Evolutionary conservation across 1,140 invertebrate species (phyloP), one percentile per base, ranked within the genome.

Genomic region (Amphibalanus amphitrite): DNA sequence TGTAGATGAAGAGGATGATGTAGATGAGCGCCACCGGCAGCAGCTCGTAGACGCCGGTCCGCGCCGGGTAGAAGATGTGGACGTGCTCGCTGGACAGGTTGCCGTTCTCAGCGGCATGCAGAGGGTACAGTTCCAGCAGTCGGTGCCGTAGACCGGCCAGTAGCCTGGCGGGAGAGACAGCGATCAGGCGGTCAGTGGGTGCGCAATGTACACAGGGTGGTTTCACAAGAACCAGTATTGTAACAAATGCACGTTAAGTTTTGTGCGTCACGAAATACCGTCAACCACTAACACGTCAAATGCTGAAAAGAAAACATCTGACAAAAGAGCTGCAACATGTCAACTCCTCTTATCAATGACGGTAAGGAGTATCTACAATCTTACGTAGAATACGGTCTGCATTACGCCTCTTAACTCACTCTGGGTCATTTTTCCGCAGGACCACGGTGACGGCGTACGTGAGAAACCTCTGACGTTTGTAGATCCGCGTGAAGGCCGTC

Each of bases 401-500:
- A n/a, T n/a, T n/a, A n/a, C n/a, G n/a, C n/a, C n/a, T n/a, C n/a
- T n/a, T n/a, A n/a, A 77, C 82, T 83, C 84, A 93, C 88, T 85
- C 81, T 75, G 85, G 80, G 81, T 95, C 87, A 77, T 90, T 89
- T 70, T 89, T 84, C 76, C 89, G 88, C 29, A 95, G 84, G 76
- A 93, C 88, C 76, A 97, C 82, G 17, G 94, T 97, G 30, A 97
- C 83, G 38, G 93, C 91, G 81, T 90, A 97, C 77, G 92, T 91
- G 28, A 98, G 83, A 13, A 93, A 87, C 74, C 93, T 83, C 74
- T 92, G 89, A 20, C 91, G 82, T 69, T 89, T 87, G 25, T 91
- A 83, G 30, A 93, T 81, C 6, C 89, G 81, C 78, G 93, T 93
- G 70, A 97, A 85, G 10, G 93, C 94, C 0, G 92, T 91, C 78